These are phyloP conservation scores for Ceratina japonica DNA, from an alignment of 1,140 invertebrate species.

Conservation along the genomic window DNA sequence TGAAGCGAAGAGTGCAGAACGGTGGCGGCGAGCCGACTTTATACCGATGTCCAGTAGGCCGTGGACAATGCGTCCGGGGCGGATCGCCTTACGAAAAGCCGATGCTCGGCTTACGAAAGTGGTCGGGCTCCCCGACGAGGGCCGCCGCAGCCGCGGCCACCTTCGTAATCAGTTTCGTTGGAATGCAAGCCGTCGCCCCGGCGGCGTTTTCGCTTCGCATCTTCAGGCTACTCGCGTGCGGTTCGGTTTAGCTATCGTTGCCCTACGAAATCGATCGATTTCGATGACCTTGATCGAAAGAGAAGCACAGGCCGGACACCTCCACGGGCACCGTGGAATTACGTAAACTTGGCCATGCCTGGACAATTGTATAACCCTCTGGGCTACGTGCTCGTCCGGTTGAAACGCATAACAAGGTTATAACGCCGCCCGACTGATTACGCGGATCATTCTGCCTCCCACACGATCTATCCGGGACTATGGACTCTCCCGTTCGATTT, in stretches of 20 bases:
- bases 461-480: constrained; percentile 18
- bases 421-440: constrained; percentile 44
- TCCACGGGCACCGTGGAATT: constrained; percentile 31
- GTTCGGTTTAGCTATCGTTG: too few relatives aligned
- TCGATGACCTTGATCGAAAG: constrained; percentile 34
- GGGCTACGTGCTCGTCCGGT: constrained; percentile 24
- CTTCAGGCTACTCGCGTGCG: constrained; percentile 1
- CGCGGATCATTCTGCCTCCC: constrained; percentile 18
- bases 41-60: constrained; percentile 57
- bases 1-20: constrained; percentile 59
- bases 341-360: constrained; percentile 38
- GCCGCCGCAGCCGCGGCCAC: background rate
- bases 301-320: constrained; percentile 16
- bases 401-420: constrained; percentile 55
- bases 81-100: constrained; percentile 27
- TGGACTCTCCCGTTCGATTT: background rate
- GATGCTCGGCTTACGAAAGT: constrained; percentile 59
- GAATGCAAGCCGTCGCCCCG: constrained; percentile 12
- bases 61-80: constrained; percentile 6
- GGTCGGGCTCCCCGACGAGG: background rate
- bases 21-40: constrained; percentile 48
- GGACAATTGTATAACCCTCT: constrained; percentile 50
- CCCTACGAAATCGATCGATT: constrained; percentile 30
- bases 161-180: constrained; percentile 31
- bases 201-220: constrained; percentile 16